Percentiles rank a stretch among this genome's conserved stretches.
These are phyloP conservation scores for Dolomedes plantarius DNA, from an alignment of 2,888 invertebrate species.

Conservation along the genomic window DNA sequence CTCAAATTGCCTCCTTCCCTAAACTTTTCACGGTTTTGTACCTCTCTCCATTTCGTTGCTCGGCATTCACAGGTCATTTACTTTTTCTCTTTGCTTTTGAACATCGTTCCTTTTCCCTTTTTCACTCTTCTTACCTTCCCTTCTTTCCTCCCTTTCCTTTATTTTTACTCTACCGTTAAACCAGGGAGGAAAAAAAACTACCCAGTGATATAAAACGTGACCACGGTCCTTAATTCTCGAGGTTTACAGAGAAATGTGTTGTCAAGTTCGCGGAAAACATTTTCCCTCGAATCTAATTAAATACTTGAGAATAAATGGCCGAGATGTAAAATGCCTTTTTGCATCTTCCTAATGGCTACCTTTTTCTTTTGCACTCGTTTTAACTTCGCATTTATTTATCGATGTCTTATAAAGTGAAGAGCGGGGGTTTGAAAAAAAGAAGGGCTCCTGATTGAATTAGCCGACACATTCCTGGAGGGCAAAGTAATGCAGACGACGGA, in stretches of 20 bases:
- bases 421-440: too few species aligned
- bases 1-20: too few species aligned
- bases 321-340: conserved; percentile 57
- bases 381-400: not conserved
- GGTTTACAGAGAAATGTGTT: conserved; percentile 47
- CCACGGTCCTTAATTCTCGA: conserved; percentile 55
- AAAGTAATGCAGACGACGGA: too few species aligned
- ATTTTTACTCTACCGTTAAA: conserved; percentile 3
- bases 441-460: too few species aligned
- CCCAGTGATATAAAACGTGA: conserved; percentile 68
- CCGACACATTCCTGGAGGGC: too few species aligned
- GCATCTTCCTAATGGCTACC: not conserved
- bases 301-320: conserved; percentile 59
- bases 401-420: too few species aligned
- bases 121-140: conserved; percentile 15
- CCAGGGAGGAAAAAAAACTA: conserved; percentile 18
- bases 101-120: conserved; percentile 29
- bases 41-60: not conserved
- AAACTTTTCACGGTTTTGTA: too few species aligned
- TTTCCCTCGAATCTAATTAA: conserved; percentile 61
- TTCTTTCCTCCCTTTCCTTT: not conserved
- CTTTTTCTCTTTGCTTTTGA: conserved; percentile 46
- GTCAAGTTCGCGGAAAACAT: conserved; percentile 48
- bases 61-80: conserved; percentile 56
- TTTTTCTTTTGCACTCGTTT: not conserved